Percentiles rank a stretch among this genome's conserved stretches.
Evolutionary conservation across 2,113 vertebrate species (phyloP).

Genomic region (Vimba vimba): DNA sequence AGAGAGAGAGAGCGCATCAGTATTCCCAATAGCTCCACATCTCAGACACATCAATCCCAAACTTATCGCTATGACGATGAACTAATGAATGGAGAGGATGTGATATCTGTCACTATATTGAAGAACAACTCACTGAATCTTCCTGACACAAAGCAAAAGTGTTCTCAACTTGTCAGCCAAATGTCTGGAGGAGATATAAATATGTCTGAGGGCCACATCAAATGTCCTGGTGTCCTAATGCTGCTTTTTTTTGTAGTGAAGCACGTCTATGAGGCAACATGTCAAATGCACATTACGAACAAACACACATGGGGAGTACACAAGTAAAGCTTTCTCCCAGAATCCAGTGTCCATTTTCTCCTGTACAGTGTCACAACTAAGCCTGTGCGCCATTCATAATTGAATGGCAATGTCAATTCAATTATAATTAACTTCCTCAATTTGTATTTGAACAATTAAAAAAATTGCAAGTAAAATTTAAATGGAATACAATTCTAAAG

Average conservation of each 20-base stretch:
- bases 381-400: not conserved
- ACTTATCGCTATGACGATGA: conserved; percentile 15
- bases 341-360: not conserved
- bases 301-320: not conserved
- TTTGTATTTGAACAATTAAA: not conserved
- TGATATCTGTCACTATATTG: conserved; percentile 14
- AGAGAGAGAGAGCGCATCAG: not conserved
- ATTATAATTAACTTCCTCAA: not conserved
- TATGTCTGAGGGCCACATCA: conserved; percentile 2
- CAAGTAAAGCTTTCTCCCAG: not conserved
- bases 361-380: not conserved
- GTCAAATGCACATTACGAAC: not conserved
- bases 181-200: conserved; percentile 2
- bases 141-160: conserved; percentile 15
- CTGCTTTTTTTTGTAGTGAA: conserved; percentile 7
- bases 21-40: not conserved
- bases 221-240: not conserved
- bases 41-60: conserved; percentile 34
- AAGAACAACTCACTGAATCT: conserved; percentile 1
- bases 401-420: not conserved
- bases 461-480: not conserved
- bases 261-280: not conserved
- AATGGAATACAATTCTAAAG: not conserved
- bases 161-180: conserved; percentile 15
- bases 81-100: conserved; percentile 28